Evolutionary conservation across 2,113 vertebrate genomes (phyloP).

Genomic region (Otolemur garnettii): DNA sequence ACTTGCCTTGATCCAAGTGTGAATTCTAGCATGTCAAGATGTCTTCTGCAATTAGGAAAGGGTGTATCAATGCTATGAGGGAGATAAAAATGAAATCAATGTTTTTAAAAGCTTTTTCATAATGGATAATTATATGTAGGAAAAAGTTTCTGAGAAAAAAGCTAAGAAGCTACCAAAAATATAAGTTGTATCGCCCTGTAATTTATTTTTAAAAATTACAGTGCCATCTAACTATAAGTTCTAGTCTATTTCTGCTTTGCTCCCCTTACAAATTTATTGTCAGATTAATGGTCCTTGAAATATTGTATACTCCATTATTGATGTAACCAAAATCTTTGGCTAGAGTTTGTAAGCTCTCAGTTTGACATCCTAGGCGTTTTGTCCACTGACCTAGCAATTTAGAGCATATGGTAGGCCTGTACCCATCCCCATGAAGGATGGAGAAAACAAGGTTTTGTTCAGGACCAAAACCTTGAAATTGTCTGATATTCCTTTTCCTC

Average conservation of each 20-base stretch:
- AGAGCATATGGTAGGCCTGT: neutral
- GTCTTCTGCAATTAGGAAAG: constrained; percentile 12
- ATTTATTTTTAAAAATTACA: neutral
- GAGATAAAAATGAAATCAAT: constrained; percentile 20
- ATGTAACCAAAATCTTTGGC: neutral
- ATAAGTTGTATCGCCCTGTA: constrained; percentile 30
- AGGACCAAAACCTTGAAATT: no score
- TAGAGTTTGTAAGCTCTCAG: neutral
- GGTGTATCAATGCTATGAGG: constrained; percentile 1
- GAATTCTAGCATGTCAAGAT: neutral
- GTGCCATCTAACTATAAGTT: neutral
- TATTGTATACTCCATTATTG: neutral
- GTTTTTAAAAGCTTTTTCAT: constrained; percentile 39
- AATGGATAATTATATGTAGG: neutral
- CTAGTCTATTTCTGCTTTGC: neutral
- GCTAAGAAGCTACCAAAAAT: neutral
- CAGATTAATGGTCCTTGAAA: constrained; percentile 30
- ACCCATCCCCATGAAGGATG: neutral
- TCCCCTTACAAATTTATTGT: constrained; percentile 18
- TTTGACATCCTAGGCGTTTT: neutral
- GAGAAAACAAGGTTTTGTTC: neutral
- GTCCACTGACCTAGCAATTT: constrained; percentile 19
- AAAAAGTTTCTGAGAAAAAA: neutral
- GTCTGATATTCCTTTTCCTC: no score
- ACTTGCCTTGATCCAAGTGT: constrained; percentile 39